Evolutionary conservation across 2,113 vertebrate species (phyloP), one percentile per base, ranked within the genome.

Genomic region (Anthoscopus minutus): DNA sequence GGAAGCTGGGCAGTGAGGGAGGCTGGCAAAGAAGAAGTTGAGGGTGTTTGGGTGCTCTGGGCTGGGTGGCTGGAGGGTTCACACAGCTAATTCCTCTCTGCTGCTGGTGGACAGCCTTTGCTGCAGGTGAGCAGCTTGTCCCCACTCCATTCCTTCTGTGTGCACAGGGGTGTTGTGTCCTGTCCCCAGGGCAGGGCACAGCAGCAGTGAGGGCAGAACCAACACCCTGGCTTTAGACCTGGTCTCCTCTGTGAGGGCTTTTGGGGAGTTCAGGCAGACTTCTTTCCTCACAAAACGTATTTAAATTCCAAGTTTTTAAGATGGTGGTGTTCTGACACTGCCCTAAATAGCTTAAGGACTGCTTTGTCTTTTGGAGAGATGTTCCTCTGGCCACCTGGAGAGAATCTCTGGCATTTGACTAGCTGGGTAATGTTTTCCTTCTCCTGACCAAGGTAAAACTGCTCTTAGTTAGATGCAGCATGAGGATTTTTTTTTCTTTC

Each of bases 381-480:
- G n/a, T 60, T 61, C 24, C 53, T 78, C 65, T 81, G 64, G 56
- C 44, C 81, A 84, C 73, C 51, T 85, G 65, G 56, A 92, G 44
- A 91, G 30, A 16, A 64, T 40, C 61, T 71, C 65, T 15, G 11
- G 31, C 27, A 51, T 87, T 74, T 95, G 48, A 64, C 42, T 71
- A 28, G 21, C 19, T 6, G 15, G n/a, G 47, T 47, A 54, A 62
- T n/a, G 8, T 24, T 81, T 88, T 61, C 60, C 23, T 82, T 72
- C 56, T 81, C 67, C 95, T 86, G 21, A 83, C 54, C 48, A 33
- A 33, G 37, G 24, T 90, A 88, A 88, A 83, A 86, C 21, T 83
- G 25, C 38, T 66, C 42, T 93, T 65, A 54, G 60, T 86, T 88
- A 58, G 48, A 37, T 90, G 69, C 86, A 66, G 54, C 19, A 47